Conservation (phyloP, 2,888 invertebrate genomes). For the Idaea biselata region DNA sequence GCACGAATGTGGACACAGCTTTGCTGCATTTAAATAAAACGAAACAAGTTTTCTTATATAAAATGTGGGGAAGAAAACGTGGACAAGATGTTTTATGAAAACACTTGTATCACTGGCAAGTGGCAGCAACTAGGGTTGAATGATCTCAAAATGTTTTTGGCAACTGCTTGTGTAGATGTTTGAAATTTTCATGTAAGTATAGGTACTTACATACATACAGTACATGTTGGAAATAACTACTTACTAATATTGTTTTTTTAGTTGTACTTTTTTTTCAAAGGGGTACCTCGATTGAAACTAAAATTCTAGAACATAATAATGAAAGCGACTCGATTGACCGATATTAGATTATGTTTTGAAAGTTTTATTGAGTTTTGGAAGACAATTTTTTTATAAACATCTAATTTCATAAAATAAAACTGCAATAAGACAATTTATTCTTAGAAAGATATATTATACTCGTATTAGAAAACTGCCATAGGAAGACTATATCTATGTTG, state of each 20-base stretch:
- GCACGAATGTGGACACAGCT: background rate
- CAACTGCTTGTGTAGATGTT: background rate
- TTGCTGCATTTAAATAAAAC: constrained; percentile 46
- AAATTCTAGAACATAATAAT: background rate
- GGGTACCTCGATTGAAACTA: background rate
- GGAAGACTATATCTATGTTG: too few species aligned
- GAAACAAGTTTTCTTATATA: constrained; percentile 23
- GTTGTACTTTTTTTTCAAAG: too few species aligned
- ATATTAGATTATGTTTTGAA: too few species aligned
- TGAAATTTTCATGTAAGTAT: background rate
- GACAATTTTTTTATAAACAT: too few species aligned
- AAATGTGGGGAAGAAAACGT: constrained; percentile 3
- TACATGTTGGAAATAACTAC: background rate
- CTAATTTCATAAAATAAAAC: too few species aligned
- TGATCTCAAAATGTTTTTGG: background rate
- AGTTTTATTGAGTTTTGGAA: too few species aligned
- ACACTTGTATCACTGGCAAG: background rate
- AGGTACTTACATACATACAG: background rate
- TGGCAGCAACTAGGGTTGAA: constrained; percentile 1
- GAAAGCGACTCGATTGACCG: too few species aligned
- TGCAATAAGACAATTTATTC: too few species aligned
- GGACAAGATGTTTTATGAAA: background rate
- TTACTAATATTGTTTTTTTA: too few species aligned
- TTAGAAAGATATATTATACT: too few species aligned
- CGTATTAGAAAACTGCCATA: too few species aligned